phyloP scores from a whole-genome alignment of 2,888 invertebrate species.

The Drosophila lutescens region DNA sequence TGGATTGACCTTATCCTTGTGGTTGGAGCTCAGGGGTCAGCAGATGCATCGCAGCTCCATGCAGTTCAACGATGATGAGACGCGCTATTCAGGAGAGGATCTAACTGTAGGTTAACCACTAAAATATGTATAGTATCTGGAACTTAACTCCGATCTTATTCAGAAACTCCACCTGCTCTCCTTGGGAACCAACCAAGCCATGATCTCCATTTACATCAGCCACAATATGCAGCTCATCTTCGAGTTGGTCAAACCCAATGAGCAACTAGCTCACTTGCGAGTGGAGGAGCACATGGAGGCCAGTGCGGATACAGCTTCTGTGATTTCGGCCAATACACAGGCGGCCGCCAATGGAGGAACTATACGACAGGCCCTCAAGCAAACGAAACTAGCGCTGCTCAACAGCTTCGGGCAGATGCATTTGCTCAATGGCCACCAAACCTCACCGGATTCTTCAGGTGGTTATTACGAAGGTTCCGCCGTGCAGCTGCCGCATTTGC shows the following conservation, averaged over 20 bases:
- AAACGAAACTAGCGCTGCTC: constrained; percentile 81
- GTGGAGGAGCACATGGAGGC: constrained; percentile 63
- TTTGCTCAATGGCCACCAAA: constrained; percentile 78
- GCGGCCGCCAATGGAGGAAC: constrained; percentile 45
- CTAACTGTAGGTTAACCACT: constrained; percentile 59
- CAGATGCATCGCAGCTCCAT: constrained; percentile 72
- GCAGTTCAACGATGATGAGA: constrained; percentile 80
- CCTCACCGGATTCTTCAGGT: constrained; percentile 39
- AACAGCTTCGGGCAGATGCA: constrained; percentile 83
- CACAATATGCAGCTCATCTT: constrained; percentile 80
- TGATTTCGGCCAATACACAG: constrained; percentile 16
- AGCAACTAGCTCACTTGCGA: constrained; percentile 64
- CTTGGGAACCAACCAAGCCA: constrained; percentile 82
- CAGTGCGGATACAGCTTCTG: constrained; percentile 24
- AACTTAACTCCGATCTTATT: background rate
- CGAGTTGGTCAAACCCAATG: constrained; percentile 81
- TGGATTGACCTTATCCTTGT: constrained; percentile 82
- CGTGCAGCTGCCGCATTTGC: constrained; percentile 77
- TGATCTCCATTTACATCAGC: constrained; percentile 82
- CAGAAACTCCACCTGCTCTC: constrained; percentile 83
- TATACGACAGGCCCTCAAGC: constrained; percentile 81
- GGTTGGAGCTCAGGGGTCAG: constrained; percentile 81
- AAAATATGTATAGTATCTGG: too few species aligned
- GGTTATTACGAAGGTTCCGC: constrained; percentile 75
- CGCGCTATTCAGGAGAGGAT: constrained; percentile 76